These are phyloP conservation scores for Listronotus oregonensis DNA, from an alignment of 1,140 invertebrate genomes.

Conservation along the genomic window DNA sequence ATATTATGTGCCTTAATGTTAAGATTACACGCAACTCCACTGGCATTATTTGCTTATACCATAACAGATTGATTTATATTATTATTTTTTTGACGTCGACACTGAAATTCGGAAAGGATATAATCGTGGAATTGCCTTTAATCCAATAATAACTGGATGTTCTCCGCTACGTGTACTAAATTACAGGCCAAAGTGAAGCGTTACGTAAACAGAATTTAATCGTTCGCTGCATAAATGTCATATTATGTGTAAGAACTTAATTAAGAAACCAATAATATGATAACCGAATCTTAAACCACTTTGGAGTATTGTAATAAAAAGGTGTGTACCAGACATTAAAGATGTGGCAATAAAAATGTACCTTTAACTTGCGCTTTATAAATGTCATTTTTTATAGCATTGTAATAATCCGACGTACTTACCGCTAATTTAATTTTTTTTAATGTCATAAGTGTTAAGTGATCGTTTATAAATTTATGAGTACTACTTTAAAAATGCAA, in stretches of 20 bases:
- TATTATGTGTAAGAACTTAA: constrained; percentile 14
- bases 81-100: constrained; percentile 12
- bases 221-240: constrained; percentile 19
- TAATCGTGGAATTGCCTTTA: constrained; percentile 16
- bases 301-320: background rate
- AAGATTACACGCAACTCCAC: constrained; percentile 2
- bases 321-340: too few species aligned
- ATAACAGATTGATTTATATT: constrained; percentile 4
- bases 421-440: too few species aligned
- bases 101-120: constrained; percentile 7
- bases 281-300: background rate
- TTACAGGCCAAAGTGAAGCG: background rate
- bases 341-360: too few species aligned
- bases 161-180: constrained; percentile 1
- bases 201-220: background rate
- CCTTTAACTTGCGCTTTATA: too few species aligned
- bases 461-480: too few species aligned
- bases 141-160: constrained; percentile 11
- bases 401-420: too few species aligned
- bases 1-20: constrained; percentile 4
- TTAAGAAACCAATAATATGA: constrained; percentile 15
- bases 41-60: constrained; percentile 1
- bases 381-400: too few species aligned
- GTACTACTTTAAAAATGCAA: too few species aligned
- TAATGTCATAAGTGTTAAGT: too few species aligned